These are phyloP conservation scores for Samia ricini DNA, from an alignment of 1,140 invertebrate genomes.

Conservation along the genomic window DNA sequence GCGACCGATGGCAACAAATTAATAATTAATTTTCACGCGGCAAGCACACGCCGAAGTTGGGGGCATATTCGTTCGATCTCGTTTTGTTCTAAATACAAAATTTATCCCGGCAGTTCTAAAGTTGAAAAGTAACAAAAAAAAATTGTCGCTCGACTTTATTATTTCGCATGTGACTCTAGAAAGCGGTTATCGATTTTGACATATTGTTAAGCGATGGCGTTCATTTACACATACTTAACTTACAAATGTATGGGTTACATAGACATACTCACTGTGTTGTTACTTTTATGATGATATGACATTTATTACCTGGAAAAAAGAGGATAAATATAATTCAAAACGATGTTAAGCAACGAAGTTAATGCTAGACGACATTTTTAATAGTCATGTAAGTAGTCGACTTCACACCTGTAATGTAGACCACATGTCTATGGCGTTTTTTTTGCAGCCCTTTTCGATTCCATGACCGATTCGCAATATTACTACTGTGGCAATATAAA, in stretches of 20 bases:
- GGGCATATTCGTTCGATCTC: constrained; percentile 58
- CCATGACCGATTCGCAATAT: no score
- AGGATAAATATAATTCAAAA: not conserved
- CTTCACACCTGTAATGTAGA: not conserved
- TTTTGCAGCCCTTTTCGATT: not conserved
- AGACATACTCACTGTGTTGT: not conserved
- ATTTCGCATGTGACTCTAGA: not conserved
- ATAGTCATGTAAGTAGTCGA: not conserved
- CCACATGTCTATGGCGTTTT: not conserved
- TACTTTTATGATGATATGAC: not conserved
- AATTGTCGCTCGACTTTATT: constrained; percentile 47
- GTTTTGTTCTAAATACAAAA: constrained; percentile 71
- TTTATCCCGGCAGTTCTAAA: constrained; percentile 49
- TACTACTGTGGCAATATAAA: no score
- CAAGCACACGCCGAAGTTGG: constrained; percentile 43
- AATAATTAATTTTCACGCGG: constrained; percentile 66
- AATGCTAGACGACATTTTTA: not conserved
- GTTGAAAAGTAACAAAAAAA: constrained; percentile 34
- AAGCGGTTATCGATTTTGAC: constrained; percentile 8
- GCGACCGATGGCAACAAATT: constrained; percentile 60
- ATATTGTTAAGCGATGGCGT: not conserved
- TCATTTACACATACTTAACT: not conserved
- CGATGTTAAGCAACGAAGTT: not conserved
- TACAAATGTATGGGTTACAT: not conserved
- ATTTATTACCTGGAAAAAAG: constrained; percentile 3